phyloP scores from a whole-genome alignment of 2,113 vertebrate species.

The Taurulus bubalis region DNA sequence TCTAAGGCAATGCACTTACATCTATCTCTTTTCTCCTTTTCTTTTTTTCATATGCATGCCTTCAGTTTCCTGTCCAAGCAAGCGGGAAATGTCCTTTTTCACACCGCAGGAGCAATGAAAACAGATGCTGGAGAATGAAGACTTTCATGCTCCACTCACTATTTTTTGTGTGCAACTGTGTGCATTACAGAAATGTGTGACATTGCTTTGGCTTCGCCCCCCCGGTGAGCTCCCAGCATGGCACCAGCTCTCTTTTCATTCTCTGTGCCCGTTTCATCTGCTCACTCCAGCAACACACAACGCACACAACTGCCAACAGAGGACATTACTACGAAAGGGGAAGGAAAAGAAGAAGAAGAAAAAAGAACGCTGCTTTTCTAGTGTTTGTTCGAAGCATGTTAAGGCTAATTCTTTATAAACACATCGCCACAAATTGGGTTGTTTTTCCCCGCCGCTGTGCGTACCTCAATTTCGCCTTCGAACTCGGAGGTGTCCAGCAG shows the following conservation, averaged over 20 bases:
- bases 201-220: slow-evolving; percentile 37
- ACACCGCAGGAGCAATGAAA: slow-evolving; percentile 26
- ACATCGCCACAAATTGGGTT: slow-evolving; percentile 3
- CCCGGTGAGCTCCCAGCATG: slow-evolving; percentile 53
- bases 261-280: slow-evolving; percentile 44
- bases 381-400: slow-evolving; percentile 23
- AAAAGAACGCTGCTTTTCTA: background rate
- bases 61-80: slow-evolving; percentile 16
- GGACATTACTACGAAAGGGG: slow-evolving; percentile 36
- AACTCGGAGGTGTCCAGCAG: slow-evolving; percentile 92
- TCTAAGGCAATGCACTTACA: slow-evolving; percentile 13
- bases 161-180: slow-evolving; percentile 31
- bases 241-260: slow-evolving; percentile 25
- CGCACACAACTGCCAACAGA: slow-evolving; percentile 38
- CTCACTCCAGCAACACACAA: slow-evolving; percentile 31
- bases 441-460: slow-evolving; percentile 23
- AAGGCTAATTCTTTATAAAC: slow-evolving; percentile 24
- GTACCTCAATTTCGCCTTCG: slow-evolving; percentile 94
- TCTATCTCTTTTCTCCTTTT: background rate
- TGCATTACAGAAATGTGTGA: slow-evolving; percentile 47
- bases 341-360: background rate
- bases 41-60: background rate
- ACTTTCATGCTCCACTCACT: slow-evolving; percentile 4
- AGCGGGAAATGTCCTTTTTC: slow-evolving; percentile 28
- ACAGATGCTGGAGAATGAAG: slow-evolving; percentile 31